Evolutionary conservation across 2,888 invertebrate genomes (phyloP).

Genomic region (Drosophila leonis): DNA sequence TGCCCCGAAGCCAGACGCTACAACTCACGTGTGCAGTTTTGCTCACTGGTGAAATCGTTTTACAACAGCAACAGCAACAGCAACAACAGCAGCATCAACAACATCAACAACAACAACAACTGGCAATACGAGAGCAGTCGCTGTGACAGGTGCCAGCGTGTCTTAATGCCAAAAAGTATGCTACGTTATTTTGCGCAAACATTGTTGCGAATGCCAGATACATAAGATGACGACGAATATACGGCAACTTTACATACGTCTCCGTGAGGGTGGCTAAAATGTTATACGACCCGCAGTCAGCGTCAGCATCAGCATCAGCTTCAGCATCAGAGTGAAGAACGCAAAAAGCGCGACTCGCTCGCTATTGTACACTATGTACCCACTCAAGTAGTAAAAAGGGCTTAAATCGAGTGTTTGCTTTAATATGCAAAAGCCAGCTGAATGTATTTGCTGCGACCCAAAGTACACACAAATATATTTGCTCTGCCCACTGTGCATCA

Average conservation of each 20-base stretch:
- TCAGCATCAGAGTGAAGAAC: background rate
- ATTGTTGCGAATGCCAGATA: constrained; percentile 51
- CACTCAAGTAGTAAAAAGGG: constrained; percentile 10
- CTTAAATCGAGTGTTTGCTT: constrained; percentile 13
- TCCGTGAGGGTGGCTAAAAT: constrained; percentile 4
- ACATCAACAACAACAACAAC: constrained; percentile 15
- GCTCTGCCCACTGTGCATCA: background rate
- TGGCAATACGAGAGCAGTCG: constrained; percentile 15
- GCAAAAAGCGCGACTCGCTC: constrained; percentile 12
- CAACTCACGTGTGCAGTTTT: constrained; percentile 46
- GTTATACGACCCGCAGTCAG: constrained; percentile 9
- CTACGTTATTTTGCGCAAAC: constrained; percentile 50
- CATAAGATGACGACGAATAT: constrained; percentile 1
- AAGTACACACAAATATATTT: background rate
- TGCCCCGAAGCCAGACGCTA: constrained; percentile 1
- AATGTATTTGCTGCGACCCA: background rate
- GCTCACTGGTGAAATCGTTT: constrained; percentile 57
- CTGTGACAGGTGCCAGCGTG: constrained; percentile 25
- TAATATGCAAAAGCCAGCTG: constrained; percentile 6
- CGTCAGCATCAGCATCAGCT: no score
- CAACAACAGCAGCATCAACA: constrained; percentile 16
- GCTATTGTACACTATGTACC: background rate
- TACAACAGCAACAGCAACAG: constrained; percentile 29
- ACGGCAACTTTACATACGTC: constrained; percentile 12
- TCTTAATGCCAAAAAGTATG: constrained; percentile 39